phyloP scores from a whole-genome alignment of 2,888 invertebrate genomes.

The Nysson spinosus region DNA sequence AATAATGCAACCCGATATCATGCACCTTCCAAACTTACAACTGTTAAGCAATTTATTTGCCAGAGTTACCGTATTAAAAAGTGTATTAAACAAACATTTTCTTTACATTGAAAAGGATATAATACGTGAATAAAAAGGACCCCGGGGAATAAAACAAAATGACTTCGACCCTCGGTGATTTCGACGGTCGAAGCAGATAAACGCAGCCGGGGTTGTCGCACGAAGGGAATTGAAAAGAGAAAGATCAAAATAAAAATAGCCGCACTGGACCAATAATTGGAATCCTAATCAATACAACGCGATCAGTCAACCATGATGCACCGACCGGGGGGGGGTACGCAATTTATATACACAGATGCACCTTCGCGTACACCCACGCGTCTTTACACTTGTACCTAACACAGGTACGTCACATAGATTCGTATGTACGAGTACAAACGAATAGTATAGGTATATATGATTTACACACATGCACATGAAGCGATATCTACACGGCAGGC shows the following conservation, averaged over 20 bases:
- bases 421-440: conserved; percentile 5
- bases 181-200: background rate
- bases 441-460: background rate
- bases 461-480: background rate
- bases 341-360: conserved; percentile 42
- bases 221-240: conserved; percentile 3
- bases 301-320: conserved; percentile 59
- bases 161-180: background rate
- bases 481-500: conserved; percentile 34
- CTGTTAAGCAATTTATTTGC: too few species aligned
- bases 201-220: background rate
- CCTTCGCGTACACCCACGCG: conserved; percentile 18
- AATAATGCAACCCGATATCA: too few species aligned
- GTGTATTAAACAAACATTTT: too few species aligned
- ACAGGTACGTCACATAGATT: background rate
- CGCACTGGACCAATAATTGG: conserved; percentile 68
- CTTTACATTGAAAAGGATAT: too few species aligned
- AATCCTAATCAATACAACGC: conserved; percentile 72
- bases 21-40: too few species aligned
- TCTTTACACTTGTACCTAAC: conserved; percentile 7
- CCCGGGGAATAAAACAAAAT: background rate
- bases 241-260: conserved; percentile 31
- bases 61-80: too few species aligned
- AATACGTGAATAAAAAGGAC: too few species aligned
- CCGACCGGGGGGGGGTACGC: conserved; percentile 45